Conservation (phyloP, 1,140 invertebrate species). For the Neotoxoptera formosana region DNA sequence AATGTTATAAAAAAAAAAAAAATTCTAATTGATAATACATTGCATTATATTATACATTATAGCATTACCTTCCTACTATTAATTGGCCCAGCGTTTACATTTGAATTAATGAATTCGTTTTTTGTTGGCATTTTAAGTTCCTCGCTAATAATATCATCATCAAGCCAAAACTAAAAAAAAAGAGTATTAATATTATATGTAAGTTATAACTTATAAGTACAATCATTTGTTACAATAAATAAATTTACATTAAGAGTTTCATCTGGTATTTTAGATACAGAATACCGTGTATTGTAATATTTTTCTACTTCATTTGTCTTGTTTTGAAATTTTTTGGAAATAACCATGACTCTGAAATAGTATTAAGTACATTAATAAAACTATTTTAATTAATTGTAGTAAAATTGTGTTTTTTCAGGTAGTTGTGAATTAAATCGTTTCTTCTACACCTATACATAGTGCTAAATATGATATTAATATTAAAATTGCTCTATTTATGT, state of each 20-base stretch:
- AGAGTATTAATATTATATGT: background rate
- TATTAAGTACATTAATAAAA: slow-evolving; percentile 41
- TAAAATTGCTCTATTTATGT: background rate
- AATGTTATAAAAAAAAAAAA: background rate
- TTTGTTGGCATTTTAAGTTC: slow-evolving; percentile 79
- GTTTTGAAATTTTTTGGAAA: slow-evolving; percentile 75
- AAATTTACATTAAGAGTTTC: slow-evolving; percentile 69
- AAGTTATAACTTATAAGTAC: too few relatives aligned
- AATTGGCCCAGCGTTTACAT: slow-evolving; percentile 77
- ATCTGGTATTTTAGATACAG: slow-evolving; percentile 74
- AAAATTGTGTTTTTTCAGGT: background rate
- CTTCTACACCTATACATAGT: background rate
- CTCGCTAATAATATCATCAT: slow-evolving; percentile 67
- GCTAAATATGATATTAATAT: background rate
- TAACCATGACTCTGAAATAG: slow-evolving; percentile 71
- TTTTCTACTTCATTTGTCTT: slow-evolving; percentile 73
- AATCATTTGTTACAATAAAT: background rate
- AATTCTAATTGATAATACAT: background rate
- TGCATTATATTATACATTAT: background rate
- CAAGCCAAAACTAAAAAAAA: slow-evolving; percentile 69
- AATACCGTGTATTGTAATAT: slow-evolving; percentile 93
- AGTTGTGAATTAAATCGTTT: background rate
- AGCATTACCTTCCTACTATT: slow-evolving; percentile 70
- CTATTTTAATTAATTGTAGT: background rate
- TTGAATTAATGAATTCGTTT: slow-evolving; percentile 91